Percentiles rank a stretch among this genome's conserved stretches.
phyloP scores from a whole-genome alignment of 2,888 invertebrate species.

The Nycteola revayana region DNA sequence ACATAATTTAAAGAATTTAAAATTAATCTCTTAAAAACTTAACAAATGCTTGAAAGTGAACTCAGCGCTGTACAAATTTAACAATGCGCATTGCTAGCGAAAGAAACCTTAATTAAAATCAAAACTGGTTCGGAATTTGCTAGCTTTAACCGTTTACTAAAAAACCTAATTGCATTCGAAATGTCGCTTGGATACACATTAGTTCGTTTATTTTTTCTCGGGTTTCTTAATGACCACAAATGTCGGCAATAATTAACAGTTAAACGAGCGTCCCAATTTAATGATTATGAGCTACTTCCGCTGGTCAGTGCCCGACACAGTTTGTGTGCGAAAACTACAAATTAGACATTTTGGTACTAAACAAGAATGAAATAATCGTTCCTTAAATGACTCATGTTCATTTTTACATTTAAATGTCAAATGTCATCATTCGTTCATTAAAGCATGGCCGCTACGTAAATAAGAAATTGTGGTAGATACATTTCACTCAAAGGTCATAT shows the following conservation, averaged over 20 bases:
- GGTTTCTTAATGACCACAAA: slow-evolving; percentile 52
- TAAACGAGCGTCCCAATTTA: slow-evolving; percentile 66
- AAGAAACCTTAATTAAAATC: slow-evolving; percentile 22
- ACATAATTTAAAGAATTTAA: too few species aligned
- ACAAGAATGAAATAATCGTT: slow-evolving; percentile 41
- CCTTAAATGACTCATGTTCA: too few species aligned
- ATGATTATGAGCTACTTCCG: slow-evolving; percentile 72
- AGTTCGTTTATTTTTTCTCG: slow-evolving; percentile 48
- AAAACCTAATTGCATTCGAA: slow-evolving; percentile 46
- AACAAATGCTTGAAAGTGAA: too few species aligned
- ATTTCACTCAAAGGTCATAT: too few species aligned
- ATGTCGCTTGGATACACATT: slow-evolving; percentile 46
- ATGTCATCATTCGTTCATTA: too few species aligned
- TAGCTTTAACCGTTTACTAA: slow-evolving; percentile 35
- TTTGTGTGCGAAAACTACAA: slow-evolving; percentile 45
- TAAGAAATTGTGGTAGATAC: too few species aligned
- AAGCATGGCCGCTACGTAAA: too few species aligned
- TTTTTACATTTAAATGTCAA: too few species aligned
- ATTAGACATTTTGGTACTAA: slow-evolving; percentile 29
- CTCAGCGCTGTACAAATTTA: too few species aligned
- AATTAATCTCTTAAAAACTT: too few species aligned
- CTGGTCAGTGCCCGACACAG: slow-evolving; percentile 47
- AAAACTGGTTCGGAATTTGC: slow-evolving; percentile 39
- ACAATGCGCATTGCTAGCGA: too few species aligned
- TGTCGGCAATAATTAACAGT: slow-evolving; percentile 62